Evolutionary conservation across 2,113 vertebrate genomes (phyloP).

Genomic region (Agelaius phoeniceus): DNA sequence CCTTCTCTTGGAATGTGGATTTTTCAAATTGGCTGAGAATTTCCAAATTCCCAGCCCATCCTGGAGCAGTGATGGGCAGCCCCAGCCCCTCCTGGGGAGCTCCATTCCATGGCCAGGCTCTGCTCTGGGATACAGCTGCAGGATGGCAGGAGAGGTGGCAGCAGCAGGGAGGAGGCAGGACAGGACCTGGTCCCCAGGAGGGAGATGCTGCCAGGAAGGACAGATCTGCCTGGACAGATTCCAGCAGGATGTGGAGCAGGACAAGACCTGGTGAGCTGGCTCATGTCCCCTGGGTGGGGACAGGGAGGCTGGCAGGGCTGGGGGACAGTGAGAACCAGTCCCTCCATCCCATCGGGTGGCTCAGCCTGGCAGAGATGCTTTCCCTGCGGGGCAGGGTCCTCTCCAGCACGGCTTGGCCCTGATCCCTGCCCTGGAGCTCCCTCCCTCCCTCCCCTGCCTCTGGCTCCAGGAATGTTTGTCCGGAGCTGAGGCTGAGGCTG

Average conservation of each 20-base stretch:
- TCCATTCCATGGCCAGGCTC: fast-evolving
- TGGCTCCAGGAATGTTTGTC: neutral
- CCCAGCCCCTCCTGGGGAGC: neutral
- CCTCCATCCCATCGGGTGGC: neutral
- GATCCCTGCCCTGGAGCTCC: neutral
- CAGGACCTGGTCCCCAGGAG: neutral
- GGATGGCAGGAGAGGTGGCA: fast-evolving
- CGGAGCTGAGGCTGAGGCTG: neutral
- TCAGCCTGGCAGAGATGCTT: neutral
- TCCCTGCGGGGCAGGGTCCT: neutral
- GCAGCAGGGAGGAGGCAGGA: fast-evolving
- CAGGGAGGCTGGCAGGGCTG: neutral
- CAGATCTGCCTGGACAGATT: neutral
- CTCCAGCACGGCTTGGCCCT: fast-evolving
- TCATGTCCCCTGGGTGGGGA: fast-evolving
- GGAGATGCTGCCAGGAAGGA: neutral
- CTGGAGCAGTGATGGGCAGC: neutral
- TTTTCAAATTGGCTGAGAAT: neutral
- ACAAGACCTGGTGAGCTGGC: neutral
- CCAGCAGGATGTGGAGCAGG: constrained; percentile 3
- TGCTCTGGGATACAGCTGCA: fast-evolving
- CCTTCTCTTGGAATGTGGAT: neutral
- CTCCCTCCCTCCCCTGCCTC: neutral
- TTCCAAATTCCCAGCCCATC: neutral
- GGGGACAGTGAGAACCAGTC: neutral